Base-by-base conservation (phyloP, 2,113 vertebrate genomes). In the Ariopsis seemanni region DNA sequence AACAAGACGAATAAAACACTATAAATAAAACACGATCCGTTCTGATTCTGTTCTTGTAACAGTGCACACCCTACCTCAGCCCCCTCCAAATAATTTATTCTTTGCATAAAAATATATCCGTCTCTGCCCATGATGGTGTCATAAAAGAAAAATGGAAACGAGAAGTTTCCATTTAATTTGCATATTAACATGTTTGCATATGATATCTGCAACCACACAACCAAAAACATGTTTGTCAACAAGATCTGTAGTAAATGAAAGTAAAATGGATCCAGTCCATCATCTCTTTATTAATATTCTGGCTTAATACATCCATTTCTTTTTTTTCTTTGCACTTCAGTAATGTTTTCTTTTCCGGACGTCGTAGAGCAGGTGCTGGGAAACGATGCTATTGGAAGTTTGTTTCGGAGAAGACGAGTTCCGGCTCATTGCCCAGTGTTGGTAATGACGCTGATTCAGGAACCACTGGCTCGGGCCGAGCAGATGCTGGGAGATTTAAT, bases 401-500 rank as follows among this genome's bases (percentile, higher is more conserved):
- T 15, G 50, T 25, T 77, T 77, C 50, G 14, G 22, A 77, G 22
- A 50, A 50, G 18, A 48, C 71, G 34, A 7, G 80, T 62, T 62
- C 5, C 18, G 18, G 80, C 84, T 89, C 60, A 34, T 69, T n/a
- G 77, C 22, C 10, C 14, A 8, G n/a, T 85, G 86, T 88, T 30
- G 81, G 85, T 80, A 88, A 83, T 85, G 77, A 65, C 7, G 75
- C 60, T 42, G 22, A 30, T 12, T 83, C 74, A 50, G 83, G 74
- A 10, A 11, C 7, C 42, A 52, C 92, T 92, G 90, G 78, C 30
- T 75, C 79, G 81, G 77, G 87, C 88, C 85, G 88, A 92, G 65
- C 91, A 90, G 93, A 91, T 93, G 91, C 93, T 90, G 92, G 89
- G 88, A 93, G 90, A 93, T 93, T 91, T 94, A 93, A 95, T 95